Percentiles rank a stretch among this genome's conserved stretches.
Evolutionary conservation across 2,113 vertebrate genomes (phyloP).

Genomic region (Mola mola): DNA sequence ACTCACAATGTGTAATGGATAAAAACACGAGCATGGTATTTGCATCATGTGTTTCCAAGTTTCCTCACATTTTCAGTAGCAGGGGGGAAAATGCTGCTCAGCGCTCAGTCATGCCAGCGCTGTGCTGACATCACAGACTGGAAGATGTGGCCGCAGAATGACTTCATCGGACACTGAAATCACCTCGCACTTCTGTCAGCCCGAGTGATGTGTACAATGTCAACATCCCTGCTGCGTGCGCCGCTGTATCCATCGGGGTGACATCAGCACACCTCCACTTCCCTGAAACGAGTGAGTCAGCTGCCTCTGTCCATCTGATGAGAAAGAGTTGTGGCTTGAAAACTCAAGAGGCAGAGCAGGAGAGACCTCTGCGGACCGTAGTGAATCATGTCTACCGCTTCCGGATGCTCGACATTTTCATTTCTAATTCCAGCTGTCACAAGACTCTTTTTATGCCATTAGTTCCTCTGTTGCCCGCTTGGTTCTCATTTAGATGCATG

Average conservation of each 20-base stretch:
- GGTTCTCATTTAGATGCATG: background rate
- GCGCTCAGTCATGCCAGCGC: constrained; percentile 21
- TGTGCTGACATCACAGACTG: constrained; percentile 40
- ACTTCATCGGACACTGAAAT: constrained; percentile 60
- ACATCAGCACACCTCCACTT: constrained; percentile 46
- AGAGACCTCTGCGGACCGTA: background rate
- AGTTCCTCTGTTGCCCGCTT: background rate
- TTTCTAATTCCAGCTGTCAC: background rate
- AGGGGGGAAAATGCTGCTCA: background rate
- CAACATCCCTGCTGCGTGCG: constrained; percentile 34
- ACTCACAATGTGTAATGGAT: constrained; percentile 10
- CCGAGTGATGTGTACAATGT: constrained; percentile 49
- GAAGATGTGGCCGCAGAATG: constrained; percentile 33
- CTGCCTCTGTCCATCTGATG: constrained; percentile 21
- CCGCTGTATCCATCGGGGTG: constrained; percentile 42
- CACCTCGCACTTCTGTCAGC: constrained; percentile 52
- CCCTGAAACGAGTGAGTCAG: constrained; percentile 59
- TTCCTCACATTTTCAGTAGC: constrained; percentile 4
- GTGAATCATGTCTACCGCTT: background rate
- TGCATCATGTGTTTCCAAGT: constrained; percentile 25
- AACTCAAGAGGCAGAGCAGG: background rate
- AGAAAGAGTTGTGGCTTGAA: too few relatives aligned
- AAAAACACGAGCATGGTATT: constrained; percentile 17
- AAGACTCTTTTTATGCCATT: background rate
- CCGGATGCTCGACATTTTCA: background rate